Percentiles rank a stretch among this genome's conserved stretches.
phyloP scores from a whole-genome alignment of 2,113 vertebrate genomes.

The Murina feae region DNA sequence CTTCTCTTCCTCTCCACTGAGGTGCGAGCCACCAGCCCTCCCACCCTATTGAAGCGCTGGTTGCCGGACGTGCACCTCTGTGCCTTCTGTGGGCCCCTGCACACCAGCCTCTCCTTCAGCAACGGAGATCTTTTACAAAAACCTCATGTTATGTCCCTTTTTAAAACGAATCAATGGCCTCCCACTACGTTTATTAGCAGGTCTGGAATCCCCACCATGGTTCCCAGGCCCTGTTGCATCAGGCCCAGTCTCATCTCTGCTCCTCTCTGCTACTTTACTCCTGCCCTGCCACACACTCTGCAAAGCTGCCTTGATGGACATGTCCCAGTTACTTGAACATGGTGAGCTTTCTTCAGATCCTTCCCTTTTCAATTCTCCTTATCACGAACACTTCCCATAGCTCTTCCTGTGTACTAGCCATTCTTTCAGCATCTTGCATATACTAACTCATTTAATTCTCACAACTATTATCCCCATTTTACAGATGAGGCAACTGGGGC shows the following conservation, averaged over 20 bases:
- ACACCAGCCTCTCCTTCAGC: background rate
- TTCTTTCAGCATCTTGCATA: background rate
- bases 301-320: background rate
- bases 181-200: background rate
- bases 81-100: too few relatives aligned
- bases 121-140: background rate
- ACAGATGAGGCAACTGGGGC: background rate
- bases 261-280: background rate
- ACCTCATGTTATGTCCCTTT: background rate
- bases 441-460: background rate
- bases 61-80: background rate
- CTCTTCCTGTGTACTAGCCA: too few relatives aligned
- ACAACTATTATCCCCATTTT: background rate
- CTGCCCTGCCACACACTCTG: background rate
- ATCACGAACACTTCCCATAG: rapidly evolving
- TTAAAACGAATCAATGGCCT: background rate
- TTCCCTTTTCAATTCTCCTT: background rate
- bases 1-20: background rate
- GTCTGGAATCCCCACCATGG: background rate
- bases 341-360: background rate
- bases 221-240: background rate
- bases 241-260: background rate
- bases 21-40: background rate
- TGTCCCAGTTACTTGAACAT: background rate
- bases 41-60: background rate